Base-by-base conservation (phyloP, 2,797 vertebrate species). In the Tarsius wallacei region DNA sequence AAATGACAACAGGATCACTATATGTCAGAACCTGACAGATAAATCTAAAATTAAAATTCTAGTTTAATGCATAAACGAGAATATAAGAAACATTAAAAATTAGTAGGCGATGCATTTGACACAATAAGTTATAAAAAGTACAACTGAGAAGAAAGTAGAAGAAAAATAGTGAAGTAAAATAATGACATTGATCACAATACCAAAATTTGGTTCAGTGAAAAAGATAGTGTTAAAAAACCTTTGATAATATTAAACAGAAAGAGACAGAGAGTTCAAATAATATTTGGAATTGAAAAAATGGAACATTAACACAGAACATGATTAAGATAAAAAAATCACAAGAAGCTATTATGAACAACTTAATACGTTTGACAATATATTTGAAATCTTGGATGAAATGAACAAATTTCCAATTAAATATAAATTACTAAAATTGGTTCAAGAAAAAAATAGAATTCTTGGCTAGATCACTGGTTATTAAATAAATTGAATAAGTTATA, bases 11-110 rank as follows among this genome's bases (percentile, higher is more conserved):
- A 87, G 26, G 19, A 90, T 82, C 55, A 77, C 26, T 83, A 5
- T 64, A 21, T 77, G 36, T 85, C n/a, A 49, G 28, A 47, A 84
- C 26, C 31, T 94, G 19, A 83, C n/a, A 31, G 47, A 80, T 88
- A 84, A 28, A 91, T 49, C 36, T 81, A 77, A 73, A 87, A 33
- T 70, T 88, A 57, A 88, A 89, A 82, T 87, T 51, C 22, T 76
- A 63, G 21, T 61, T 76, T 74, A 93, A 76, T 63, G 5, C 47
- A 51, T 88, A 16, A 36, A 57, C 84, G 71, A 78, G 31, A 78
- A 88, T 87, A 61, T 53, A 88, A 57, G 47, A 91, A 77, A 84
- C 47, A 63, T 64, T 64, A 74, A 92, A 87, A 61, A 53, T 66
- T 26, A 42, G 31, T 22, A 80, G 73, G 11, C 42, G 76, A 82